Base-by-base conservation (phyloP, 2,113 vertebrate genomes). In the Limanda limanda region DNA sequence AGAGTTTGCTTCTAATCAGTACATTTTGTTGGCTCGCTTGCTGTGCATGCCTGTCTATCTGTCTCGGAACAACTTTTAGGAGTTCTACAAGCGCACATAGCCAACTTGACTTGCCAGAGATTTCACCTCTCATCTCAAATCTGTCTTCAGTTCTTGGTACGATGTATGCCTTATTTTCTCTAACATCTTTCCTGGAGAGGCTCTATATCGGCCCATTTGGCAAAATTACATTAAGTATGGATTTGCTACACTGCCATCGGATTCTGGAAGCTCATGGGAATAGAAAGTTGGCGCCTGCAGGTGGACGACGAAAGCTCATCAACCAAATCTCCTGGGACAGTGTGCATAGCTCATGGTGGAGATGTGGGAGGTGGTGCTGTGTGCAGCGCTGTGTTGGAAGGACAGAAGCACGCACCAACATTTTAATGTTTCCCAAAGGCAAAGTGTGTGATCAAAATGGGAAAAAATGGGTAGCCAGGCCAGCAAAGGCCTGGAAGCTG, bases 361-460 rank as follows among this genome's bases (percentile, higher is more conserved):
- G 47, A 18, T 48, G 47, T 18, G 47, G 47, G 47, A 51, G 47
- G 47, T 18, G 40, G 40, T 42, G 11, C 7, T 51, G 47, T 20
- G 51, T 9, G 51, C 7, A 17, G 45, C 45, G 45, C 3, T 48
- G 45, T 5, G 14, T 48, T 48, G 48, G 8, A 59, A 63, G 31
- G 18, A 55, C 23, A 60, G 67, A 60, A 54, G 40, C 51, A 51
- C 51, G 42, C 67, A 17, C 51, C 62, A 15, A 14, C 54, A 54
- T 67, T 78, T 61, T 40, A 27, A 40, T 67, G 24, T 66, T 66
- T 63, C 31, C 21, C 64, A 8, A 51, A 73, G 35, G 72, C 31
- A 63, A 42, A 25, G 5, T 76, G 60, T 70, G 48, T 58, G 54
- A 71, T 59, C 40, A 60, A 45, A 35, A 24, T 24, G 13, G 2